Percentiles rank a stretch among this genome's conserved stretches.
Conservation (phyloP, 2,888 invertebrate species). For the Aphodius granarius region DNA sequence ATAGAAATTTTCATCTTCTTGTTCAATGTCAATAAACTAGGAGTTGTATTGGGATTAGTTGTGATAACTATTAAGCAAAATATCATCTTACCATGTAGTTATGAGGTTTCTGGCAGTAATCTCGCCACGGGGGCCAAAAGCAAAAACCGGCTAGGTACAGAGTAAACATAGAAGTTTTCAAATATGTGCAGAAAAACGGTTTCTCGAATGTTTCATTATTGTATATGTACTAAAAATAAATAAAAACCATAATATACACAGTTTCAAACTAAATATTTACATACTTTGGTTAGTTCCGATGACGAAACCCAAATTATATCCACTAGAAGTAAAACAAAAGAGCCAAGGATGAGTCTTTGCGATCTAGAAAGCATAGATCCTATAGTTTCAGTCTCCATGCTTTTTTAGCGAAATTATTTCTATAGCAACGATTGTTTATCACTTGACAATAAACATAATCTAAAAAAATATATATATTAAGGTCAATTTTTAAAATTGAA, state of each 20-base stretch:
- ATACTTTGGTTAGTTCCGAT: constrained; percentile 91
- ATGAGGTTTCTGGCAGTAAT: constrained; percentile 65
- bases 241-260: neutral
- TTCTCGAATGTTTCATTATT: constrained; percentile 84
- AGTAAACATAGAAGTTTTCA: constrained; percentile 92
- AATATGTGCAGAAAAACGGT: constrained; percentile 94
- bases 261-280: constrained; percentile 21
- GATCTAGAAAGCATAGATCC: constrained; percentile 62
- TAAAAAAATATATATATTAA: neutral
- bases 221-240: constrained; percentile 76
- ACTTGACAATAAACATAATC: constrained; percentile 18
- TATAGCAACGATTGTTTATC: constrained; percentile 19
- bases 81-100: constrained; percentile 70
- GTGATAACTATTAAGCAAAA: constrained; percentile 7
- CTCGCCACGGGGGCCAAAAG: constrained; percentile 88
- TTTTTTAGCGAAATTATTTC: constrained; percentile 14
- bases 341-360: constrained; percentile 79
- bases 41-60: constrained; percentile 26
- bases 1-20: constrained; percentile 79
- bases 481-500: too few species aligned
- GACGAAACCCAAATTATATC: constrained; percentile 96
- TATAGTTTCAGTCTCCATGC: constrained; percentile 44
- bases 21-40: constrained; percentile 72
- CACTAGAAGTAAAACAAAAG: constrained; percentile 84
- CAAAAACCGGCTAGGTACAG: constrained; percentile 88